phyloP scores from a whole-genome alignment of 2,113 vertebrate genomes.

The Erpornis zantholeuca region DNA sequence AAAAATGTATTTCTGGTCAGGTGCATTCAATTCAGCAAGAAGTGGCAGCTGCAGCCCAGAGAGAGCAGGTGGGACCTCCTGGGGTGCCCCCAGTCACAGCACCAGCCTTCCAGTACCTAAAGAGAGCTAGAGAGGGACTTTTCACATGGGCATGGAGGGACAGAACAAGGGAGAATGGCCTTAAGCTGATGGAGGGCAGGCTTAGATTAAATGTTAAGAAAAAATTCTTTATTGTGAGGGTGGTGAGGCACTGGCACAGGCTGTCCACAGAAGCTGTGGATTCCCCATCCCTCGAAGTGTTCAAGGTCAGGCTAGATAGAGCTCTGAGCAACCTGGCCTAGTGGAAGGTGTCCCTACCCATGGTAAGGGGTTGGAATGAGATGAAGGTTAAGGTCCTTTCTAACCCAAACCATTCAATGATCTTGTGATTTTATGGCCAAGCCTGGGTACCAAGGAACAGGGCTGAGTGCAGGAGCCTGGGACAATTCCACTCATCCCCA shows the following conservation, averaged over 20 bases:
- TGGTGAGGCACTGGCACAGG: not conserved
- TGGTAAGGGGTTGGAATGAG: fast-evolving
- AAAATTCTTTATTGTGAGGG: not conserved
- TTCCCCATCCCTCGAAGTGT: too few relatives aligned
- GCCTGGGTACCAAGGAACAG: too few relatives aligned
- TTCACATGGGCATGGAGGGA: not conserved
- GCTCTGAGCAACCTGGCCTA: not conserved
- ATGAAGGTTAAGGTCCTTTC: not conserved
- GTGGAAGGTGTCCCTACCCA: not conserved
- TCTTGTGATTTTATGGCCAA: not conserved
- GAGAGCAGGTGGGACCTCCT: fast-evolving
- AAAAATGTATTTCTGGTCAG: not conserved
- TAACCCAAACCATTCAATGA: not conserved
- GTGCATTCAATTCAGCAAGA: not conserved
- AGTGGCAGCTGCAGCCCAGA: not conserved
- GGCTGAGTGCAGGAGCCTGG: not conserved
- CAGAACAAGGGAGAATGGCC: not conserved
- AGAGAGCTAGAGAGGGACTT: not conserved
- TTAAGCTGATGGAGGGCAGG: not conserved
- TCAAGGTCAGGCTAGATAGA: not conserved
- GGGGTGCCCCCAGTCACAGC: not conserved
- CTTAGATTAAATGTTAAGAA: not conserved
- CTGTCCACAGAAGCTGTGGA: not conserved
- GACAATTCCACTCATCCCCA: not conserved
- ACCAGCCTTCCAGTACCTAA: not conserved